phyloP scores from a whole-genome alignment of 2,113 vertebrate genomes.

The Aramus guarauna region DNA sequence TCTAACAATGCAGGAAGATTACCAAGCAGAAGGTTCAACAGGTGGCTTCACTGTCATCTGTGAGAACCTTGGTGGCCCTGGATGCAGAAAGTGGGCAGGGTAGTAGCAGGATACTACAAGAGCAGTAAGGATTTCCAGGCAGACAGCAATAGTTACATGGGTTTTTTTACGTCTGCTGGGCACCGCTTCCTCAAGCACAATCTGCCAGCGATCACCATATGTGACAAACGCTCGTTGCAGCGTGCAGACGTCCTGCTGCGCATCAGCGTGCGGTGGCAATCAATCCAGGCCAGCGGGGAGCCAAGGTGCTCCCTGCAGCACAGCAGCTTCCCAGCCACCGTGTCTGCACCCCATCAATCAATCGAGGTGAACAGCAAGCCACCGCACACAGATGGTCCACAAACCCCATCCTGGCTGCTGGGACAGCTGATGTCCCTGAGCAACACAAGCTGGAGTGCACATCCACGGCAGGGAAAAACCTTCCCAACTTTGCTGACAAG shows the following conservation, averaged over 20 bases:
- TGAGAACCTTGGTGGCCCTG: neutral
- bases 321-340: neutral
- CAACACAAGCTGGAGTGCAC: neutral
- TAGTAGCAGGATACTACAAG: neutral
- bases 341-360: fast-evolving
- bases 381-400: neutral
- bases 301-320: neutral
- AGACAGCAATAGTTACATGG: neutral
- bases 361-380: fast-evolving
- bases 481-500: neutral
- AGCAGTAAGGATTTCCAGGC: neutral
- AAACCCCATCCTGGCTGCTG: neutral
- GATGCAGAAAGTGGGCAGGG: neutral
- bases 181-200: neutral
- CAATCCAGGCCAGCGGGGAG: neutral
- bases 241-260: fast-evolving
- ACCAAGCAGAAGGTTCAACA: neutral
- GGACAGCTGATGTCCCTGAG: neutral
- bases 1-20: neutral
- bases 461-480: neutral
- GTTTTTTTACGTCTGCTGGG: neutral
- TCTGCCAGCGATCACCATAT: fast-evolving
- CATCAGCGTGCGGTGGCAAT: neutral
- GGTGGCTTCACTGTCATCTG: neutral
- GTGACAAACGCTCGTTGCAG: neutral